phyloP scores from a whole-genome alignment of 1,140 invertebrate species.

The Cydia strobilella region DNA sequence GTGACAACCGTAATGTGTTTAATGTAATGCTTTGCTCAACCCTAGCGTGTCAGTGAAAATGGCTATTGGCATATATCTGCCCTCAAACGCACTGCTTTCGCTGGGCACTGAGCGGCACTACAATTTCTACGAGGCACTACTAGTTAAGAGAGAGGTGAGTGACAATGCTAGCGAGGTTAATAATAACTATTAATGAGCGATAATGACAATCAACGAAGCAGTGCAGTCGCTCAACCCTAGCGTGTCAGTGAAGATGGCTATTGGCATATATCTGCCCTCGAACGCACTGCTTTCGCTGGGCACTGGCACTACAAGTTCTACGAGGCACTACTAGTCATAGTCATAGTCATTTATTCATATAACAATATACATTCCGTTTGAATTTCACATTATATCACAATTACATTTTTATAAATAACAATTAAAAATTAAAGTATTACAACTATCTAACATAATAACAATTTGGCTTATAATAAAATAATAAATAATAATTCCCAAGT shows the following conservation, averaged over 20 bases:
- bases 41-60: conserved; percentile 83
- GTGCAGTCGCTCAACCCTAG: conserved; percentile 84
- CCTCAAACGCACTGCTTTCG: conserved; percentile 84
- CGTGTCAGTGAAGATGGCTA: conserved; percentile 84
- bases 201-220: conserved; percentile 87
- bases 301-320: conserved; percentile 87
- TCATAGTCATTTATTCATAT: too few relatives aligned
- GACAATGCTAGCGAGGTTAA: too few relatives aligned
- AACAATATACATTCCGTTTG: too few relatives aligned
- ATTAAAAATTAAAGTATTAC: too few relatives aligned
- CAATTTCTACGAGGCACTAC: conserved; percentile 83
- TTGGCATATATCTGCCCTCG: conserved; percentile 85
- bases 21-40: too few relatives aligned
- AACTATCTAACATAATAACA: too few relatives aligned
- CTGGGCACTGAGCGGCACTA: conserved; percentile 89
- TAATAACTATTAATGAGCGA: conserved; percentile 54
- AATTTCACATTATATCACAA: too few relatives aligned
- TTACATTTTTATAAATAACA: too few relatives aligned
- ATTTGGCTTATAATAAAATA: too few relatives aligned
- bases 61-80: conserved; percentile 84
- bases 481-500: too few relatives aligned
- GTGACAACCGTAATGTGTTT: conserved; percentile 33
- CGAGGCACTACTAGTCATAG: conserved; percentile 83
- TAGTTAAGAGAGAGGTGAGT: conserved; percentile 83
- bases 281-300: conserved; percentile 87